phyloP scores from a whole-genome alignment of 2,888 invertebrate species.

The Macrosiphum euphorbiae region DNA sequence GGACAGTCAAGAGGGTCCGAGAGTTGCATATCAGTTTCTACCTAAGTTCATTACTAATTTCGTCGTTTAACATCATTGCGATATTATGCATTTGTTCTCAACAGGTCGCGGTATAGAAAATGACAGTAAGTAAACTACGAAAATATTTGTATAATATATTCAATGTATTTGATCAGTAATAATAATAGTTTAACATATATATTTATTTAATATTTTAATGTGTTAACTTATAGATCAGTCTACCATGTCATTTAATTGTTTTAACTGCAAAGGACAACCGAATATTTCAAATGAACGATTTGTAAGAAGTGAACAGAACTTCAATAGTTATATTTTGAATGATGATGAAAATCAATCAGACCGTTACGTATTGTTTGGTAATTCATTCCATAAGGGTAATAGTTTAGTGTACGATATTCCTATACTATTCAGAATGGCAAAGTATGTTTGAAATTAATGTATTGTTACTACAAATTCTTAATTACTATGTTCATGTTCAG shows the following conservation, averaged over 20 bases:
- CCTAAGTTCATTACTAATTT: background rate
- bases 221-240: background rate
- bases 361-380: constrained; percentile 65
- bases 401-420: constrained; percentile 66
- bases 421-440: constrained; percentile 66
- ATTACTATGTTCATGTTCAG: constrained; percentile 24
- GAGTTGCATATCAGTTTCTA: background rate
- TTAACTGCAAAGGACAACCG: constrained; percentile 42
- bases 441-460: constrained; percentile 61
- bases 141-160: background rate
- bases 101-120: background rate
- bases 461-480: background rate
- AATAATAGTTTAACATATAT: background rate
- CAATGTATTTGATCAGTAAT: background rate
- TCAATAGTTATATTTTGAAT: background rate
- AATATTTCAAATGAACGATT: constrained; percentile 49
- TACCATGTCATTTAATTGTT: background rate
- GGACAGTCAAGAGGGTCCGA: background rate
- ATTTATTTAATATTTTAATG: background rate
- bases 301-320: constrained; percentile 26
- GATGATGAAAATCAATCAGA: constrained; percentile 42
- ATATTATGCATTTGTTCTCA: constrained; percentile 38
- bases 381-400: constrained; percentile 66
- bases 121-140: background rate
- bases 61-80: background rate